These are phyloP conservation scores for Otocyon megalotis DNA, from an alignment of 2,113 vertebrate species.

Conservation along the genomic window DNA sequence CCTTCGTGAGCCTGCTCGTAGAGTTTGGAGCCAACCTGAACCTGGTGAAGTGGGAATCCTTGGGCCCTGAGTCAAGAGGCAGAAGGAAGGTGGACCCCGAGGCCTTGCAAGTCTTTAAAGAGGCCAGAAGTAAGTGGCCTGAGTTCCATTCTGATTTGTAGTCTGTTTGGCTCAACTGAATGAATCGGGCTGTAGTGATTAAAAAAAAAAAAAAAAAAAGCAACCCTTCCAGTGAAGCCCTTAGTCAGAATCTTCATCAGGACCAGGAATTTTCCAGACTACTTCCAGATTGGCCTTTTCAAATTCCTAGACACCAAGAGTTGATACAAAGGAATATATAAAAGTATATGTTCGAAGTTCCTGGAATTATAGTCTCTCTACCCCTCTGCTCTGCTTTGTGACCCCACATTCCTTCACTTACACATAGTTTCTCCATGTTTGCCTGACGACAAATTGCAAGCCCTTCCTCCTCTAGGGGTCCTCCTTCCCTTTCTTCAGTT, in stretches of 20 bases:
- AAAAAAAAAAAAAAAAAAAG: not conserved
- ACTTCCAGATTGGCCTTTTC: not conserved
- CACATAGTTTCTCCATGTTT: not conserved
- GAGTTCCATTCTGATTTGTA: not conserved
- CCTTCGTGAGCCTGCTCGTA: conserved; percentile 92
- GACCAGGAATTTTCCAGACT: not conserved
- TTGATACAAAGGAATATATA: not conserved
- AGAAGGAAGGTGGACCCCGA: conserved; percentile 92
- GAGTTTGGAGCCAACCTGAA: conserved; percentile 94
- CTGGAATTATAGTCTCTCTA: not conserved
- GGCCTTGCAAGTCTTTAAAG: conserved; percentile 90
- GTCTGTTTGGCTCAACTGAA: not conserved
- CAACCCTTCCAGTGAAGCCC: not conserved
- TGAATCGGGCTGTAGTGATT: not conserved
- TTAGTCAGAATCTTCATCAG: not conserved
- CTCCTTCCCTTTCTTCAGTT: not conserved
- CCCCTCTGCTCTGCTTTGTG: not conserved
- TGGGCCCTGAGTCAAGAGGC: conserved; percentile 85
- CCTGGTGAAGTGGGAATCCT: conserved; percentile 91
- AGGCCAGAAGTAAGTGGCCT: conserved; percentile 92
- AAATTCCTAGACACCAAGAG: not conserved
- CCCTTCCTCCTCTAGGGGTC: not conserved
- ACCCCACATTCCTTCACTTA: not conserved
- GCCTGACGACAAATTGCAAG: not conserved
- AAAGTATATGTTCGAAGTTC: not conserved